Base-by-base conservation (phyloP, 1,140 invertebrate species). In the Drosophila simulans region DNA sequence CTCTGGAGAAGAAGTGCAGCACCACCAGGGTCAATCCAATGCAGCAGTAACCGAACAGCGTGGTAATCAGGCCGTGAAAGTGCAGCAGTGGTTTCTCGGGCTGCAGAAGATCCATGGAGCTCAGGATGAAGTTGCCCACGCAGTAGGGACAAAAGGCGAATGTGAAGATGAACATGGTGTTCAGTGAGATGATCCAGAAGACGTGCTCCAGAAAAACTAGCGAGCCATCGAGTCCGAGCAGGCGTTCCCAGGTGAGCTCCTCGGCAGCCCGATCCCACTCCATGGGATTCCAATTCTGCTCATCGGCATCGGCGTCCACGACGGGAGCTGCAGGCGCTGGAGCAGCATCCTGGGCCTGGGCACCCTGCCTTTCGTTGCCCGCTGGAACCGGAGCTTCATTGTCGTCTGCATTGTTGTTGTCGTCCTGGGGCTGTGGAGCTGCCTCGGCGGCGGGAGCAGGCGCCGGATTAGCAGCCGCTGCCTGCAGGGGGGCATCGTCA, bases 181-280 rank as follows among this genome's bases (percentile, higher is more conserved):
- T 99, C 5, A 99, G 93, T 0, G 98, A 98, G 7, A 99, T 97
- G 8, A 99, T 98, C 98, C 98, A 99, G 92, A 99, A 99, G 0
- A 99, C 98, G 93, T 99, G 98, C 93, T 99, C 99, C 25, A 99
- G 93, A 90, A 99, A 99, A 13, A 98, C 95, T 31, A 99, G 94
- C 0, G 98, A 99, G 0, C 99, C 99, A 93, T 99, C 99, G 2
- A 99, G 93, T 2, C 99, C 99, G 0, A 99, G 93, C 1, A 99
- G 93, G 79, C 98, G 94, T 92, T 99, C 98, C 98, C 98, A 99
- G 0, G 99, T 99, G 2, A 99, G 92, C 92, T 99, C 99, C 85
- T 99, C 99, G 27, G 97, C 98, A 0, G 97, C 98, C 79, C 98
- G 93, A 91, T 99, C 98, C 98, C 98, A 99, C 88, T 99, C 98